A percentile compares a stretch with the other conserved stretches of the same genome.
Conservation (phyloP, 2,113 vertebrate genomes). For the Paracanthobrama guichenoti region DNA sequence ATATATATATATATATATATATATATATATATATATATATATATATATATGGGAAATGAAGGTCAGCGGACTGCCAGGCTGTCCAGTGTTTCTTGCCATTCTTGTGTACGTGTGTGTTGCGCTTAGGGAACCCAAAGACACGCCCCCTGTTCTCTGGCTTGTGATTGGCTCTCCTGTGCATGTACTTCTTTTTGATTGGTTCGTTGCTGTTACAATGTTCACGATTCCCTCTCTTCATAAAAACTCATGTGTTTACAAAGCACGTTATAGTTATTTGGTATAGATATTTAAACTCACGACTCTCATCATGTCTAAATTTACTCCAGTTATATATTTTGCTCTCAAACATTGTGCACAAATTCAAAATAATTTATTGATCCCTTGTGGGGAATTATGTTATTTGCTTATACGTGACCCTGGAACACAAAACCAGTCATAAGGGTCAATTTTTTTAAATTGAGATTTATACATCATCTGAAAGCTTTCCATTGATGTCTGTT, state of each 20-base stretch:
- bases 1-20: too few relatives aligned
- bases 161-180: constrained; percentile 50
- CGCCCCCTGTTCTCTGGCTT: constrained; percentile 47
- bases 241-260: neutral
- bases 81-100: neutral
- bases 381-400: neutral
- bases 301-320: neutral
- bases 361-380: neutral
- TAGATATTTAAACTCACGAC: neutral
- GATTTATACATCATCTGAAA: too few relatives aligned
- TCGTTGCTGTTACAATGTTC: constrained; percentile 2
- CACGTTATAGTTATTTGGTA: neutral
- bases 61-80: neutral
- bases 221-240: neutral
- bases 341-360: neutral
- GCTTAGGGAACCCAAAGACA: constrained; percentile 26
- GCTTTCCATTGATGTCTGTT: too few relatives aligned
- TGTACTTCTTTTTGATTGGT: constrained; percentile 47
- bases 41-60: neutral
- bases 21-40: too few relatives aligned
- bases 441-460: too few relatives aligned
- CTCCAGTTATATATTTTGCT: neutral
- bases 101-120: neutral
- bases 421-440: too few relatives aligned
- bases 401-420: too few relatives aligned